phyloP scores from a whole-genome alignment of 2,113 vertebrate genomes.

The Erythrolamprus reginae region DNA sequence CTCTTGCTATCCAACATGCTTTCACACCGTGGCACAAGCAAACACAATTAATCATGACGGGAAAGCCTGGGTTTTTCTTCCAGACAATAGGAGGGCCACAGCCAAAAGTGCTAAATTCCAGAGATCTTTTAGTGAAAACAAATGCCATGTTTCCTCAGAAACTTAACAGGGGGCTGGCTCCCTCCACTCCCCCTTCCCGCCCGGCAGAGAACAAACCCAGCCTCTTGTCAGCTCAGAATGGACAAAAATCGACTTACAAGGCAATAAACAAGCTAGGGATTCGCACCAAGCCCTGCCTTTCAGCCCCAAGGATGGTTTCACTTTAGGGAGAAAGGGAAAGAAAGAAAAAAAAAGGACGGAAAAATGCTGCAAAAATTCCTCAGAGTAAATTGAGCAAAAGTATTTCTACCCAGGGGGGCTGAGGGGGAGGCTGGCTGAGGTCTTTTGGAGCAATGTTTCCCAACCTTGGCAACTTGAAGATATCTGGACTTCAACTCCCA shows the following conservation, averaged over 20 bases:
- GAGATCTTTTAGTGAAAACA: slow-evolving; percentile 8
- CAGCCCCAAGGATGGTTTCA: slow-evolving; percentile 48
- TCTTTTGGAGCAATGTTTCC: too few species aligned
- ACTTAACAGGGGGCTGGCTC: neutral
- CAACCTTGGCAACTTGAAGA: too few species aligned
- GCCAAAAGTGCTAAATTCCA: slow-evolving; percentile 19
- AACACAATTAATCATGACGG: slow-evolving; percentile 7
- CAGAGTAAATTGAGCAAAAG: slow-evolving; percentile 59
- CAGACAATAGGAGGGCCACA: slow-evolving; percentile 8
- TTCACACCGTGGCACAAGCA: neutral
- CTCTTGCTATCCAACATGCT: too few species aligned
- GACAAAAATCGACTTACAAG: neutral
- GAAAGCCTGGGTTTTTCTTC: neutral
- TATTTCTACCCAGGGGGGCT: slow-evolving; percentile 52
- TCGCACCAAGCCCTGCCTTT: slow-evolving; percentile 7
- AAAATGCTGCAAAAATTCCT: slow-evolving; percentile 59
- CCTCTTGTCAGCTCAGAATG: neutral
- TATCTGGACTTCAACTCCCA: too few species aligned
- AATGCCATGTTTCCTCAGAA: slow-evolving; percentile 8
- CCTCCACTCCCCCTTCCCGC: neutral
- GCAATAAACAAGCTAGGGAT: slow-evolving; percentile 1
- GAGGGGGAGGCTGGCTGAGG: slow-evolving; percentile 40
- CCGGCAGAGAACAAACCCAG: neutral
- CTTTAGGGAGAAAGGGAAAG: slow-evolving; percentile 39
- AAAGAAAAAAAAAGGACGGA: neutral